A percentile compares a stretch with the other conserved stretches of the same genome.
Conservation (phyloP, 2,797 vertebrate genomes). For the Lagodon rhomboides region DNA sequence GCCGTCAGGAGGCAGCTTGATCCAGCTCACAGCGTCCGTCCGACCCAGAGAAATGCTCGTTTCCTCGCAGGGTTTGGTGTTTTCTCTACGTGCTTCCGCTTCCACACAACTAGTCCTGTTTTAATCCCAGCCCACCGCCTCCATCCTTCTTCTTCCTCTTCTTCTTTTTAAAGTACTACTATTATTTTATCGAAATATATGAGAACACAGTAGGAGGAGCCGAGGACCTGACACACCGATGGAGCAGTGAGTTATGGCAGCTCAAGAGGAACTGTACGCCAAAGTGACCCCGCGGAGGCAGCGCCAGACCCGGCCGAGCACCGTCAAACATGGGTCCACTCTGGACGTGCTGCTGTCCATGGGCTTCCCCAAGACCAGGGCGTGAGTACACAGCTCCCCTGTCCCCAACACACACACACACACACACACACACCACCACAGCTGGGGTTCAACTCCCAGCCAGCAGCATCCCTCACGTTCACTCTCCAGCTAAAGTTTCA, state of each 20-base stretch:
- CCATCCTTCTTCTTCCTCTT: conserved; percentile 7
- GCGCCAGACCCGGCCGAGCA: conserved; percentile 90
- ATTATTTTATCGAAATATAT: conserved; percentile 30
- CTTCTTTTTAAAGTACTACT: too few relatives aligned
- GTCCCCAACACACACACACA: conserved; percentile 21
- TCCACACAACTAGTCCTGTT: conserved; percentile 41
- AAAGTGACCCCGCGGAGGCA: conserved; percentile 93
- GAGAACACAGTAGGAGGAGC: conserved; percentile 51
- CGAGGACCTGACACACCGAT: conserved; percentile 70
- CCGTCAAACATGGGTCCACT: conserved; percentile 93
- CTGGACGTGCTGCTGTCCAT: conserved; percentile 95
- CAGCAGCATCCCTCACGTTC: conserved; percentile 15
- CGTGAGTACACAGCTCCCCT: conserved; percentile 88
- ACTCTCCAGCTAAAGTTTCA: conserved; percentile 27
- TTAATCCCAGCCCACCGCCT: conserved; percentile 38
- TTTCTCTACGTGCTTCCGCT: conserved; percentile 61
- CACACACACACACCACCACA: conserved; percentile 12
- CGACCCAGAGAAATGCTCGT: conserved; percentile 61
- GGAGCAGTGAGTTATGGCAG: conserved; percentile 90
- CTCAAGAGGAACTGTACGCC: conserved; percentile 94
- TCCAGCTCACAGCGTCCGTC: conserved; percentile 55
- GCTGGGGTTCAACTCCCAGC: conserved; percentile 5
- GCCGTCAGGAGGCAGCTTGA: conserved; percentile 71
- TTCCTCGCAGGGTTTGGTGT: conserved; percentile 51
- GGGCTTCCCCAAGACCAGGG: conserved; percentile 95